A percentile compares a stretch with the other conserved stretches of the same genome.
These are phyloP conservation scores for Dascyllus trimaculatus DNA, from an alignment of 2,113 vertebrate genomes.

Conservation along the genomic window DNA sequence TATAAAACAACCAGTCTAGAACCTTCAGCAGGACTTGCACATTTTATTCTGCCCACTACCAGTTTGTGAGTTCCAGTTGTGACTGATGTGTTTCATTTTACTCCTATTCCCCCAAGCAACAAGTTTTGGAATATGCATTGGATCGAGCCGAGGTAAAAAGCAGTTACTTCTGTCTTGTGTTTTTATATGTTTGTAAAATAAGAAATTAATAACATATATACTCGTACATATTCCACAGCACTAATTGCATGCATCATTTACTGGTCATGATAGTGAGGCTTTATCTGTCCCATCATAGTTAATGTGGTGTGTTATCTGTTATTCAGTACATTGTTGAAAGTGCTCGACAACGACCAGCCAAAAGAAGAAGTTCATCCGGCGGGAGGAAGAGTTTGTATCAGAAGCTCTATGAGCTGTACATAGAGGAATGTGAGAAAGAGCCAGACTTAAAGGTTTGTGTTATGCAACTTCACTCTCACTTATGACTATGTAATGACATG, in stretches of 20 bases:
- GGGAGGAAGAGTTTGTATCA: conserved; percentile 98
- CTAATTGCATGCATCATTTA: neutral
- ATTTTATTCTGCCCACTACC: neutral
- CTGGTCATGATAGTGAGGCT: neutral
- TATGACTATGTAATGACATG: conserved; percentile 14
- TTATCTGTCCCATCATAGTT: neutral
- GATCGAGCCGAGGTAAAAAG: conserved; percentile 96
- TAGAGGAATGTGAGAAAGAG: conserved; percentile 99
- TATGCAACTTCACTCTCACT: neutral
- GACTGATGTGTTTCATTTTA: conserved; percentile 17
- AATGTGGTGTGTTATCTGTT: conserved; percentile 41
- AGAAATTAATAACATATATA: neutral
- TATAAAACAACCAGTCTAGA: neutral
- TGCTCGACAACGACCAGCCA: conserved; percentile 95
- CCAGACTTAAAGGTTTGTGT: conserved; percentile 96
- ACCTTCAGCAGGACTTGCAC: neutral
- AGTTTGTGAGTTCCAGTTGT: neutral
- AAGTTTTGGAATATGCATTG: conserved; percentile 97
- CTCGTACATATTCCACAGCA: neutral
- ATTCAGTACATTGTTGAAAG: conserved; percentile 97
- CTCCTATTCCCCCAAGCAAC: conserved; percentile 86
- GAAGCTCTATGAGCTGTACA: conserved; percentile 98
- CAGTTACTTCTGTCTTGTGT: neutral
- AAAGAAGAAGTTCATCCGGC: conserved; percentile 91
- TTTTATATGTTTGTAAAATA: neutral